phyloP scores from a whole-genome alignment of 2,113 vertebrate genomes.

The Microcebus tavaratra region DNA sequence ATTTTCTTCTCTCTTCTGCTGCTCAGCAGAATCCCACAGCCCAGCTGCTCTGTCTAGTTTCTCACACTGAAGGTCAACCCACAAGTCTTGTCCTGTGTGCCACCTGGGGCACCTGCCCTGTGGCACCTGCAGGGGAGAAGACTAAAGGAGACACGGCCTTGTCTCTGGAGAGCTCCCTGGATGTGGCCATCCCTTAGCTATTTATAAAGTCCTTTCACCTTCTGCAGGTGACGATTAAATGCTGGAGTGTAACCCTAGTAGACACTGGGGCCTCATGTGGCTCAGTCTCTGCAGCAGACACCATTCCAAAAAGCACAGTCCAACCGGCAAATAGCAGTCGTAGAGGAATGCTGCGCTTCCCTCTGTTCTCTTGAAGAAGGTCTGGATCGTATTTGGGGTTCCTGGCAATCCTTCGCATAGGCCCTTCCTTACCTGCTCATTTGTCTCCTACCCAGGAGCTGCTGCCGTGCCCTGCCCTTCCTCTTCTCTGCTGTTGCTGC shows the following conservation, averaged over 20 bases:
- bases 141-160: rapidly evolving
- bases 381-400: not conserved
- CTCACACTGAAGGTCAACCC: not conserved
- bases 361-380: not conserved
- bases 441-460: not conserved
- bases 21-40: not conserved
- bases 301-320: not conserved
- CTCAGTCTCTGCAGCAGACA: not conserved
- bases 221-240: not conserved
- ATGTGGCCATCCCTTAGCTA: not conserved
- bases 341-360: rapidly evolving
- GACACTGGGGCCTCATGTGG: not conserved
- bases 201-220: not conserved
- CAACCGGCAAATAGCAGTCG: not conserved
- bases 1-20: not conserved
- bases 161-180: not conserved
- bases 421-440: not conserved
- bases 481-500: not conserved
- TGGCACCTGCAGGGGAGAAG: not conserved
- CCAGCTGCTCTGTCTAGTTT: not conserved
- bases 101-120: rapidly evolving
- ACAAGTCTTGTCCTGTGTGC: not conserved
- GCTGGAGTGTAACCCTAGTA: not conserved
- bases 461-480: too few relatives aligned
- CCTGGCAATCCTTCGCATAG: rapidly evolving